A percentile compares a stretch with the other conserved stretches of the same genome.
These are phyloP conservation scores for Cylas formicarius DNA, from an alignment of 1,140 invertebrate genomes.

Conservation along the genomic window DNA sequence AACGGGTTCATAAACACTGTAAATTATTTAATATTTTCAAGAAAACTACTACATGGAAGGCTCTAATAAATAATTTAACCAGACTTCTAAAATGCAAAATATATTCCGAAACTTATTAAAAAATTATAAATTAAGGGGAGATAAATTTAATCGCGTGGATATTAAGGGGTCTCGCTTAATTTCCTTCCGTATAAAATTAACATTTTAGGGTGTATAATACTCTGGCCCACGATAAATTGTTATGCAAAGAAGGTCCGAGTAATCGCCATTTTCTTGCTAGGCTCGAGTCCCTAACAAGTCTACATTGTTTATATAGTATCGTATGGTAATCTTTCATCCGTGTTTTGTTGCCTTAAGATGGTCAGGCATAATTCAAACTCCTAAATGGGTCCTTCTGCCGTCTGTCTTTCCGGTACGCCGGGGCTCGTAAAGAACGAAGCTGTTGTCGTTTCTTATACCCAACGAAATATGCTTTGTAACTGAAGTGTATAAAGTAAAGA, in stretches of 20 bases:
- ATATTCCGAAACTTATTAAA: no score
- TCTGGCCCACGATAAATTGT: slow-evolving; percentile 1
- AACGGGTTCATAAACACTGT: no score
- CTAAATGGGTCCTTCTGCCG: background rate
- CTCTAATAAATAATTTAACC: no score
- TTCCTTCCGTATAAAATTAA: slow-evolving; percentile 4
- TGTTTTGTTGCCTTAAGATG: slow-evolving; percentile 11
- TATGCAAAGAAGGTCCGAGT: slow-evolving; percentile 4
- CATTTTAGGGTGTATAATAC: slow-evolving; percentile 1
- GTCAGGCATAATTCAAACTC: slow-evolving; percentile 4
- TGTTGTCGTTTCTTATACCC: no score
- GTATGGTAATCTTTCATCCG: slow-evolving; percentile 10
- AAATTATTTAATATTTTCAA: no score
- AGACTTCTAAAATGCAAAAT: no score
- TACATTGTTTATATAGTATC: slow-evolving; percentile 13
- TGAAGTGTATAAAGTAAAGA: no score
- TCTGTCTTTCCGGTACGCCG: background rate
- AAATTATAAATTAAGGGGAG: no score
- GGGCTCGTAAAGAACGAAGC: no score
- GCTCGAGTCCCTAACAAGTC: slow-evolving; percentile 5
- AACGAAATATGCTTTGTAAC: no score
- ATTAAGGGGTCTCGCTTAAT: background rate
- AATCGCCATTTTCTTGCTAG: slow-evolving; percentile 9
- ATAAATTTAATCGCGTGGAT: no score
- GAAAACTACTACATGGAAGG: no score